Conservation (phyloP, 2,888 invertebrate species). For the Drosophila ustulata region DNA sequence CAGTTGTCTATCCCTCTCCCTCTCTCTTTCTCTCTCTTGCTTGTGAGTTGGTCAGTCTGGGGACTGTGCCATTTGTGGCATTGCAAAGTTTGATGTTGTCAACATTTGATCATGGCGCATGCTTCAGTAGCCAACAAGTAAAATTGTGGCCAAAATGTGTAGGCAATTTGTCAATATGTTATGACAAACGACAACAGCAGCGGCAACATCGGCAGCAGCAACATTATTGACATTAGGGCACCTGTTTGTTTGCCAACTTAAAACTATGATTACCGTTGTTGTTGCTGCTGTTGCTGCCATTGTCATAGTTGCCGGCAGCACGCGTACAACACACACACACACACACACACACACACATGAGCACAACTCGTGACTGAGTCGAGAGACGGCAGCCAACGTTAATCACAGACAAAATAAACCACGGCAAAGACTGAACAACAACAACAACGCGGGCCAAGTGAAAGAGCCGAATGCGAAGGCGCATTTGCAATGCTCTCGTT, state of each 20-base stretch:
- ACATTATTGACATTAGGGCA: slow-evolving; percentile 78
- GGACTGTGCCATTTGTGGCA: slow-evolving; percentile 11
- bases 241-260: slow-evolving; percentile 75
- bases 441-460: slow-evolving; percentile 44
- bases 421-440: slow-evolving; percentile 9
- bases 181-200: slow-evolving; percentile 59
- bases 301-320: slow-evolving; percentile 63
- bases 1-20: slow-evolving; percentile 3
- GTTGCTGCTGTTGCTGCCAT: slow-evolving; percentile 44
- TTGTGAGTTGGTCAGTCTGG: neutral
- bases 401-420: slow-evolving; percentile 69
- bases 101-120: slow-evolving; percentile 68
- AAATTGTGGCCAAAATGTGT: slow-evolving; percentile 76
- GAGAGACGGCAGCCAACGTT: slow-evolving; percentile 64
- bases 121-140: slow-evolving; percentile 67
- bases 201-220: slow-evolving; percentile 41
- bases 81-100: slow-evolving; percentile 44
- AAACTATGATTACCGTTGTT: slow-evolving; percentile 75
- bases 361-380: slow-evolving; percentile 71
- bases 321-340: slow-evolving; percentile 57
- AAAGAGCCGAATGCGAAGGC: slow-evolving; percentile 61
- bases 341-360: slow-evolving; percentile 28
- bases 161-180: slow-evolving; percentile 77
- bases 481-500: slow-evolving; percentile 40
- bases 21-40: neutral